phyloP scores from a whole-genome alignment of 2,888 invertebrate species.

The Polia nebulosa region DNA sequence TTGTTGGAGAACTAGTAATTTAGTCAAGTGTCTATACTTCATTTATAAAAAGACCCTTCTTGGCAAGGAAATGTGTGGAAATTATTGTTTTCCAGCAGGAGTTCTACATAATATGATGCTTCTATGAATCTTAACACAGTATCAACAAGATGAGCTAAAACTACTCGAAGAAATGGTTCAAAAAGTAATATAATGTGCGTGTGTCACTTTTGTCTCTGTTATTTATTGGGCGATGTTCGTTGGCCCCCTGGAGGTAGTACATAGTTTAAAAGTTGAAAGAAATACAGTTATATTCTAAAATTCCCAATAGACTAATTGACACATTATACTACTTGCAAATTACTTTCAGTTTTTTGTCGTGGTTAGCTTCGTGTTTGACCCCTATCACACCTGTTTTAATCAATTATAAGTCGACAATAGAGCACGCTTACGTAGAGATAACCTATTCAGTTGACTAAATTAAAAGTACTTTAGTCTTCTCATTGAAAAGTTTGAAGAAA shows the following conservation, averaged over 20 bases:
- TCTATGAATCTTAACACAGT: not conserved
- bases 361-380: not conserved
- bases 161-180: not conserved
- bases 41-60: not conserved
- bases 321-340: not conserved
- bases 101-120: not conserved
- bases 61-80: not conserved
- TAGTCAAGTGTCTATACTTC: conserved; percentile 20
- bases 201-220: too few relatives aligned
- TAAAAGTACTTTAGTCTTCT: not conserved
- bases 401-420: too few relatives aligned
- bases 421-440: too few relatives aligned
- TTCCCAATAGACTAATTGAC: not conserved
- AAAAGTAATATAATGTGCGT: too few relatives aligned
- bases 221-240: not conserved
- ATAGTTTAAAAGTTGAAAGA: not conserved
- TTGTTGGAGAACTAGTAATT: conserved; percentile 25
- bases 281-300: not conserved
- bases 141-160: conserved; percentile 4
- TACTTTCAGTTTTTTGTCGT: not conserved
- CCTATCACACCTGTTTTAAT: too few relatives aligned
- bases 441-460: not conserved
- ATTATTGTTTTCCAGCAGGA: not conserved
- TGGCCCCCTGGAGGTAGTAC: not conserved
- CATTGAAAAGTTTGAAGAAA: not conserved